Evolutionary conservation across 2,113 vertebrate genomes (phyloP), one percentile per base, ranked within the genome.

Genomic region (Athene noctua): DNA sequence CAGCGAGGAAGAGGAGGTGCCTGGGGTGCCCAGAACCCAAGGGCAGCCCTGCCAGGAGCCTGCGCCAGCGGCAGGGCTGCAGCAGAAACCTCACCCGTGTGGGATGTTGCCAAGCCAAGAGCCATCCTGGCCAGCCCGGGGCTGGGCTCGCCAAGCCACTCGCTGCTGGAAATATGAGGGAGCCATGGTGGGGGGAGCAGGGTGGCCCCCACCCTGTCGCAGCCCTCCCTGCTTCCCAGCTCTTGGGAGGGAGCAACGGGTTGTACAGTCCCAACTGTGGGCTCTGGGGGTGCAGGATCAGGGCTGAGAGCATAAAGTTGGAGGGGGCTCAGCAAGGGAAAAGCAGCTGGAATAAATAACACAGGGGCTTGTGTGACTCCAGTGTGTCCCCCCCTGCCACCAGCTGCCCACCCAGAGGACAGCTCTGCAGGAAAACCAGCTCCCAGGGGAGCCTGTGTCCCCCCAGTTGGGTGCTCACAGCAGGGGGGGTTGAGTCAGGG

Each of bases 251-350:
- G 63, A 59, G 61, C 70, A 16, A 11, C 1, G 1, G 80, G 23
- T 1, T 54, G 10, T 3, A 19, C 23, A 8, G 70, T 20, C 38
- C 71, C 63, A 10, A 25, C 54, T 36, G 29, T 4, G 0, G 79
- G 62, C 54, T 77, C 72, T 2, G n/a, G 9, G 19, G 29, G 21
- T 30, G 13, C 40, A n/a, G 80, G 59, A 78, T 88, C 21, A 34
- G 38, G n/a, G 62, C 19, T 0, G 15, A 47, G 52, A 72, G 81
- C 22, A 17, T 0, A 1, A 21, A 23, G 51, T 42, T 2, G 0
- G 5, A 15, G 30, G 29, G 36, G 23, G 14, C 63, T 29, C 20
- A 59, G 68, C 11, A 3, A 32, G 27, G 71, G 10, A 70, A 84
- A 71, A 59, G 1, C 9, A 4, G 36, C 11, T 52, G 66, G 68